Evolutionary conservation across 2,888 invertebrate species (phyloP).

Genomic region (Agelastica alni): DNA sequence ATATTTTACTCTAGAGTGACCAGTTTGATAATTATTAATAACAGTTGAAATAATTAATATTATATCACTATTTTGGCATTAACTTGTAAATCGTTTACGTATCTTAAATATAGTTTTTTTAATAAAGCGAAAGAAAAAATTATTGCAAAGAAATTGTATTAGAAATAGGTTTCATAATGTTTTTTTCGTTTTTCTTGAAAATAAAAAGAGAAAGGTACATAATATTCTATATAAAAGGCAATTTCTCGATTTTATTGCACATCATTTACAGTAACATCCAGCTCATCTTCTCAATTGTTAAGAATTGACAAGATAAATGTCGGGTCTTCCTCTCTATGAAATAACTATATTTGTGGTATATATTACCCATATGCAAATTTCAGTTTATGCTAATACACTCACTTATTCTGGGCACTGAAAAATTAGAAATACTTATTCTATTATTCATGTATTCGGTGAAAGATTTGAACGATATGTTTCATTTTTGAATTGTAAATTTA

Average conservation of each 20-base stretch:
- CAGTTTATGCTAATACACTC: constrained; percentile 37
- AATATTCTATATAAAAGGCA: constrained; percentile 4
- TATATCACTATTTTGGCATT: too few relatives aligned
- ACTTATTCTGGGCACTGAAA: constrained; percentile 27
- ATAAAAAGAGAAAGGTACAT: too few relatives aligned
- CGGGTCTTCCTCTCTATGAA: constrained; percentile 28
- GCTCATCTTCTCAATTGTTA: constrained; percentile 27
- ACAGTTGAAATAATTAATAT: too few relatives aligned
- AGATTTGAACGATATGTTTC: not conserved
- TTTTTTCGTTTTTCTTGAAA: too few relatives aligned
- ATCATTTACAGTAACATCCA: constrained; percentile 13
- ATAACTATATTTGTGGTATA: constrained; percentile 36
- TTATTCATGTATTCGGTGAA: constrained; percentile 1
- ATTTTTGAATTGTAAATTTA: constrained; percentile 10
- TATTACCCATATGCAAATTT: constrained; percentile 40
- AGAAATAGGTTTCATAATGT: too few relatives aligned
- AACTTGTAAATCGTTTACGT: too few relatives aligned
- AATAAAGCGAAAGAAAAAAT: too few relatives aligned
- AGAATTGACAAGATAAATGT: constrained; percentile 33
- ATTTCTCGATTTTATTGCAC: constrained; percentile 15
- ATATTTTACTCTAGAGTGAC: too few relatives aligned
- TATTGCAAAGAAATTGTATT: too few relatives aligned
- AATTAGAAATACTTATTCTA: constrained; percentile 7
- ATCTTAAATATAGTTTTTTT: too few relatives aligned
- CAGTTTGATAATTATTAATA: too few relatives aligned